A percentile compares a stretch with the other conserved stretches of the same genome.
Evolutionary conservation across 2,888 invertebrate genomes (phyloP).

Genomic region (Platyscelio sp.): DNA sequence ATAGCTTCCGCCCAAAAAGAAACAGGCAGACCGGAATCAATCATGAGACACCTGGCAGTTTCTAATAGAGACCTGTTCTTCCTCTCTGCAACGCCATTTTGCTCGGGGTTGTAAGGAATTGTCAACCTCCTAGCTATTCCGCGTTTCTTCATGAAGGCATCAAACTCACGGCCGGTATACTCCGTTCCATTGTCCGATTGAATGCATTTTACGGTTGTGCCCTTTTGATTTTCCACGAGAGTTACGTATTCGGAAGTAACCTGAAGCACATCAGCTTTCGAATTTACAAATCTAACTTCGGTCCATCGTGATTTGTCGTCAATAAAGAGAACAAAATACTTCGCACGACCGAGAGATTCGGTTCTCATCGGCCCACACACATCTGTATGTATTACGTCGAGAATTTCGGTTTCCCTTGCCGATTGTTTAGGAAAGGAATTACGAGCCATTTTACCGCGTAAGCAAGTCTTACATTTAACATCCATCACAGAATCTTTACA

Average conservation of each 20-base stretch:
- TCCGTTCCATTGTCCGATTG: constrained; percentile 73
- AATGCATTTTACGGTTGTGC: constrained; percentile 65
- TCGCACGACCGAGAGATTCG: background rate
- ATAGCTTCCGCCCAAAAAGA: constrained; percentile 7
- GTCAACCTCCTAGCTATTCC: constrained; percentile 72
- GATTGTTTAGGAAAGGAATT: constrained; percentile 43
- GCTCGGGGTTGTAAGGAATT: constrained; percentile 53
- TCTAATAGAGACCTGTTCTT: background rate
- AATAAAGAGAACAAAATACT: background rate
- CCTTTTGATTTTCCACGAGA: constrained; percentile 64
- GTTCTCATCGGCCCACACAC: background rate
- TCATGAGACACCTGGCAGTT: background rate
- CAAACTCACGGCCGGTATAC: constrained; percentile 66
- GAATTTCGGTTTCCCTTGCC: constrained; percentile 15
- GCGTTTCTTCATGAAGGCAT: constrained; percentile 66
- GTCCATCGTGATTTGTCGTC: constrained; percentile 64
- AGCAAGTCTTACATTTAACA: constrained; percentile 9
- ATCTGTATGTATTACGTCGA: constrained; percentile 2
- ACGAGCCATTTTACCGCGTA: background rate
- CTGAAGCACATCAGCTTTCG: constrained; percentile 68
- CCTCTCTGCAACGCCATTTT: constrained; percentile 2
- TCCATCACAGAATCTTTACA: background rate
- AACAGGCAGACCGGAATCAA: background rate
- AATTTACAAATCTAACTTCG: constrained; percentile 64
- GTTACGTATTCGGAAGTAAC: constrained; percentile 58